Evolutionary conservation across 92 coral and sea anemone genomes (phyloP).

Genomic region (Metridium senile): DNA sequence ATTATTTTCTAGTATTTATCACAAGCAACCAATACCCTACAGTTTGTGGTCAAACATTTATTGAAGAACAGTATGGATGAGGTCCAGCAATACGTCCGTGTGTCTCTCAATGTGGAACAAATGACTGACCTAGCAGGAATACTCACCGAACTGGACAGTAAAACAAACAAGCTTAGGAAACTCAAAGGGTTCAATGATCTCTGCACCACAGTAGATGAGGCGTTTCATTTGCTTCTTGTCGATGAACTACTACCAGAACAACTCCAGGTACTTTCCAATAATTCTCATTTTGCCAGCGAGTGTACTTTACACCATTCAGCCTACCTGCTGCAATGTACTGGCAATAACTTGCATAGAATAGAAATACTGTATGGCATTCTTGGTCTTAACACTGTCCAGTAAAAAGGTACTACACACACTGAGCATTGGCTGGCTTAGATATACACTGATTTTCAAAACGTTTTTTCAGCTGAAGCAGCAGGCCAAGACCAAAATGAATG

Average conservation of each 20-base stretch:
- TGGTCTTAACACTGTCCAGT: no score
- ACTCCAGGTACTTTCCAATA: constrained; percentile 68
- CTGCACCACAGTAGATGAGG: constrained; percentile 71
- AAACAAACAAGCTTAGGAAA: constrained; percentile 35
- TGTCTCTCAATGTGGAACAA: constrained; percentile 63
- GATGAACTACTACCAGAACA: constrained; percentile 61
- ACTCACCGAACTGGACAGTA: constrained; percentile 77
- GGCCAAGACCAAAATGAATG: no score
- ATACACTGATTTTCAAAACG: no score
- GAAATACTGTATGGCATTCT: no score
- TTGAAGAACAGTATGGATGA: constrained; percentile 64
- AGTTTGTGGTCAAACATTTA: constrained; percentile 80
- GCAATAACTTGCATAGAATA: no score
- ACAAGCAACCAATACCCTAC: constrained; percentile 81
- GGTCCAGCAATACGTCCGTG: constrained; percentile 62
- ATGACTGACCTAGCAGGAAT: constrained; percentile 67
- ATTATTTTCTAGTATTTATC: constrained; percentile 91
- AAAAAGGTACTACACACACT: no score
- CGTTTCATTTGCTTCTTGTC: constrained; percentile 75
- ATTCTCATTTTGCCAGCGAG: no score
- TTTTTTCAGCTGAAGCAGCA: no score
- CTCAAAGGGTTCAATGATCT: constrained; percentile 66
- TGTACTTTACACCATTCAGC: no score
- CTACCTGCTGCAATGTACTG: no score
- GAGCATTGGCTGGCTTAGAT: no score